phyloP scores from a whole-genome alignment of 2,888 invertebrate species.

The Andrena minutula region DNA sequence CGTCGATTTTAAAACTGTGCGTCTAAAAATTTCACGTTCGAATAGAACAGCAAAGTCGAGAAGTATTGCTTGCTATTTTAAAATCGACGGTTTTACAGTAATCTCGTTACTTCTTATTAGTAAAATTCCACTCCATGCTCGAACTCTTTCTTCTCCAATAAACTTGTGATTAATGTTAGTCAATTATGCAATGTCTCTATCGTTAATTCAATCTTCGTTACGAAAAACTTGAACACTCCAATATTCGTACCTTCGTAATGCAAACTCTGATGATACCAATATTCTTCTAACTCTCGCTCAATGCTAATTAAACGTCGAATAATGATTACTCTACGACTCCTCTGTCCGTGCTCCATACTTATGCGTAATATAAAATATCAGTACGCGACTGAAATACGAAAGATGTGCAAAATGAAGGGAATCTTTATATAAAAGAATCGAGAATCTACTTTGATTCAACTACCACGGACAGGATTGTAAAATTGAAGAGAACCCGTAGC shows the following conservation, averaged over 20 bases:
- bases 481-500: neutral
- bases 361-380: conserved; percentile 35
- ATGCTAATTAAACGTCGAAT: conserved; percentile 9
- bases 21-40: neutral
- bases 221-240: conserved; percentile 25
- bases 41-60: neutral
- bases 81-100: conserved; percentile 47
- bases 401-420: conserved; percentile 8
- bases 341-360: conserved; percentile 3
- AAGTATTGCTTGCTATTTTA: conserved; percentile 5
- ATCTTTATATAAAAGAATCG: neutral
- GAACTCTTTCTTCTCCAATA: conserved; percentile 4
- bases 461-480: neutral
- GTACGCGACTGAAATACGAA: neutral
- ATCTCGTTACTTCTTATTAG: conserved; percentile 13
- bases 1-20: conserved; percentile 64
- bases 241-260: conserved; percentile 57
- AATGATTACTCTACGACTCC: neutral
- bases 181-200: conserved; percentile 11
- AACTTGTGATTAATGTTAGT: conserved; percentile 32
- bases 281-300: conserved; percentile 16
- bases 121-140: conserved; percentile 57
- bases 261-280: conserved; percentile 7
- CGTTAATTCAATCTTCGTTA: conserved; percentile 20
- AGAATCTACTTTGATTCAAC: neutral